Evolutionary conservation across 2,113 vertebrate species (phyloP).

Genomic region (Nothocercus julius): DNA sequence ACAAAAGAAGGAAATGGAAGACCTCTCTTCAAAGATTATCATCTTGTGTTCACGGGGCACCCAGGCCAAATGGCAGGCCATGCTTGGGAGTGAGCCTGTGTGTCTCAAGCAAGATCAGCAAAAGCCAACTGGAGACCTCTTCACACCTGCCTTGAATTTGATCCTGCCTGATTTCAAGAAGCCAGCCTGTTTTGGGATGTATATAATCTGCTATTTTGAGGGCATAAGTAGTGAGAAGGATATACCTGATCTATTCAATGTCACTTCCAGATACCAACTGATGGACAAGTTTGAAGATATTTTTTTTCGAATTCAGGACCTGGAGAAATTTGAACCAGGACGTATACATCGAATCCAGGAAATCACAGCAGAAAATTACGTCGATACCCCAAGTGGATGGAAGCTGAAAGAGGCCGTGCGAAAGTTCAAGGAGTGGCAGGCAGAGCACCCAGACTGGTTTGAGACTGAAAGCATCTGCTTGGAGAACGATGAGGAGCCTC

Average conservation of each 20-base stretch:
- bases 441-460: constrained; percentile 87
- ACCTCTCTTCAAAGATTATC: constrained; percentile 85
- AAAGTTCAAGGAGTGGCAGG: constrained; percentile 84
- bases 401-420: constrained; percentile 82
- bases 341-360: constrained; percentile 82
- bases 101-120: constrained; percentile 82
- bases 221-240: constrained; percentile 82
- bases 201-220: constrained; percentile 92
- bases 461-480: constrained; percentile 77
- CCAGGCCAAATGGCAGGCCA: constrained; percentile 91
- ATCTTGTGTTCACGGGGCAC: constrained; percentile 91
- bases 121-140: constrained; percentile 85
- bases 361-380: constrained; percentile 81
- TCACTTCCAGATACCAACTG: constrained; percentile 85
- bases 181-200: constrained; percentile 86
- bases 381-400: constrained; percentile 79
- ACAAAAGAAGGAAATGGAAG: constrained; percentile 85
- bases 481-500: constrained; percentile 68
- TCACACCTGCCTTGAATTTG: constrained; percentile 88
- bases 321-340: constrained; percentile 90
- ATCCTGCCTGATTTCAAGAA: constrained; percentile 90
- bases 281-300: constrained; percentile 94
- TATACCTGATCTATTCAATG: constrained; percentile 88
- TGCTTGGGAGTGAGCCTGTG: constrained; percentile 80
- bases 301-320: constrained; percentile 90